Evolutionary conservation across 2,888 invertebrate species (phyloP), one percentile per base, ranked within the genome.

Genomic region (Callyntrura guangdongensis): DNA sequence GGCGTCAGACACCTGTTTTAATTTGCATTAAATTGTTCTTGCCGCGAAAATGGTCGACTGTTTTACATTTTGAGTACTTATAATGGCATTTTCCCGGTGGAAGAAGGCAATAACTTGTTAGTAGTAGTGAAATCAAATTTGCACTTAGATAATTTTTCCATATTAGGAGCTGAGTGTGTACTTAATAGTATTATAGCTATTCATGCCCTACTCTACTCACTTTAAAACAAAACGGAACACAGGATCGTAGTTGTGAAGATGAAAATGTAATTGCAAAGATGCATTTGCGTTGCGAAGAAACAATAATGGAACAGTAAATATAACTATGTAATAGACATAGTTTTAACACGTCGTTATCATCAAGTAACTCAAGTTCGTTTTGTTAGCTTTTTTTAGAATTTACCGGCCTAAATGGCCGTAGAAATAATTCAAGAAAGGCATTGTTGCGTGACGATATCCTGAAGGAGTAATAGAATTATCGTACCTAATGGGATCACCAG

Each of bases 401-500:
- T 49, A 74, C 47, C 74, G 74, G 49, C 22, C 22, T 11, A 64
- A 64, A 64, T 22, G 22, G 20, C 25, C 22, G 72, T 72, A n/a
- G 45, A 25, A 59, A 56, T 79, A 79, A n/a, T 79, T 56, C 14
- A 56, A n/a, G 17, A 56, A 1, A 59, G 79, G 12, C 6, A 77
- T 20, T 49, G 9, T 74, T 20, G 20, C 9, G 17, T 20, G 47
- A 74, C 49, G 74, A 49, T 74, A 49, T 74, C 74, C 56, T 20
- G 82, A 9, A 61, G 47, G 36, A 45, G 45, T 22, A 82, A 27
- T 61, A 82, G 61, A 22, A 69, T 91, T 91, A 82, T 82, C 89
- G 86, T 92, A 92, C 92, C 92, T 91, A 84, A 88, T 89, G 64
- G 90, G 85, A 64, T 92, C 92, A 74, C 82, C 83, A 77, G 91